These are phyloP conservation scores for Bothrops jararaca DNA, from an alignment of 2,113 vertebrate species.

Conservation along the genomic window DNA sequence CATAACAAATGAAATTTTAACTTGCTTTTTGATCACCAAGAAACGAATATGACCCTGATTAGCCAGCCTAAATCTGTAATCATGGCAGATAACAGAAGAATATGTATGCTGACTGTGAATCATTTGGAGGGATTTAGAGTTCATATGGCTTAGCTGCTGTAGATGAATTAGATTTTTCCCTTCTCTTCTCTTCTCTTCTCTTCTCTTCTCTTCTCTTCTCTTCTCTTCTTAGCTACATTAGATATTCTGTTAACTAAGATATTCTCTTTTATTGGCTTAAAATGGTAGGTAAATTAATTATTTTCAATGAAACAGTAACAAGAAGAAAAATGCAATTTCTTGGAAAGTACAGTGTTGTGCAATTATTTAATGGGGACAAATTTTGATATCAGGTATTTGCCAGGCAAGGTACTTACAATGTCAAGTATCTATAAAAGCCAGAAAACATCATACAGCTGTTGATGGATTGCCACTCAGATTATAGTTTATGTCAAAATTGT, in stretches of 20 bases:
- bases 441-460: background rate
- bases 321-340: background rate
- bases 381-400: background rate
- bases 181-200: too few species aligned
- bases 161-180: too few species aligned
- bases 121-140: background rate
- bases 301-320: background rate
- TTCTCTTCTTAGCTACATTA: too few species aligned
- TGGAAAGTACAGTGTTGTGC: background rate
- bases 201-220: too few species aligned
- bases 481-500: background rate
- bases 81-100: background rate
- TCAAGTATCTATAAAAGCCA: background rate
- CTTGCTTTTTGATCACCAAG: background rate
- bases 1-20: background rate
- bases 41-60: background rate
- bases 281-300: background rate
- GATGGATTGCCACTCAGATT: background rate
- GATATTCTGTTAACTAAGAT: background rate
- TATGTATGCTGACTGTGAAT: background rate
- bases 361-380: background rate
- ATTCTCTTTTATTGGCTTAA: background rate
- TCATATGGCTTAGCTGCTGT: background rate
- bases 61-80: background rate
- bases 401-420: background rate